Percentiles rank a stretch among this genome's conserved stretches.
Evolutionary conservation across 2,797 vertebrate genomes (phyloP).

Genomic region (Pangasius mekongensis): DNA sequence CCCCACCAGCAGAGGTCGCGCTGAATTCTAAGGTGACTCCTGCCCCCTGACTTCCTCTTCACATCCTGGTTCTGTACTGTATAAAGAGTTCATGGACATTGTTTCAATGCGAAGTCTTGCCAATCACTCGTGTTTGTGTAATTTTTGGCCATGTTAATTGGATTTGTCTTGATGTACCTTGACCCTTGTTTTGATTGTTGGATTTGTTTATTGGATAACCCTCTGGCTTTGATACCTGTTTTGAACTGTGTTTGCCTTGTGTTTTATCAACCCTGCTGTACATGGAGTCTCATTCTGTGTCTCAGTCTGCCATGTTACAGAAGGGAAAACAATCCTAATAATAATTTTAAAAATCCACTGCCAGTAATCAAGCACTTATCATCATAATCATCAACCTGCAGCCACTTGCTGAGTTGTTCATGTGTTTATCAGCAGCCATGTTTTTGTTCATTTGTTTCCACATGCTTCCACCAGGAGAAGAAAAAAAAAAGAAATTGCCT

Average conservation of each 20-base stretch:
- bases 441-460: not conserved
- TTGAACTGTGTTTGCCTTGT: not conserved
- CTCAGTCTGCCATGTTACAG: not conserved
- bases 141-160: not conserved
- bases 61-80: too few relatives aligned
- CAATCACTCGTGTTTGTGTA: not conserved
- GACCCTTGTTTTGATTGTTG: not conserved
- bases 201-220: not conserved
- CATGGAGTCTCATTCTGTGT: not conserved
- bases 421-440: constrained; percentile 46
- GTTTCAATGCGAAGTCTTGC: not conserved
- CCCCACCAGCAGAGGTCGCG: not conserved
- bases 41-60: not conserved
- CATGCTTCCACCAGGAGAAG: not conserved
- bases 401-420: constrained; percentile 51
- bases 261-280: not conserved
- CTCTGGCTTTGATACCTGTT: not conserved
- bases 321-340: not conserved
- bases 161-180: not conserved
- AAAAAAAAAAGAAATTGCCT: not conserved
- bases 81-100: not conserved
- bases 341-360: not conserved
- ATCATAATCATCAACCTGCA: constrained; percentile 38
- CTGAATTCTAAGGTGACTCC: not conserved
- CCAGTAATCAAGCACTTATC: constrained; percentile 31